Conservation (phyloP, 2,888 invertebrate genomes). For the Hetaerina titia region DNA sequence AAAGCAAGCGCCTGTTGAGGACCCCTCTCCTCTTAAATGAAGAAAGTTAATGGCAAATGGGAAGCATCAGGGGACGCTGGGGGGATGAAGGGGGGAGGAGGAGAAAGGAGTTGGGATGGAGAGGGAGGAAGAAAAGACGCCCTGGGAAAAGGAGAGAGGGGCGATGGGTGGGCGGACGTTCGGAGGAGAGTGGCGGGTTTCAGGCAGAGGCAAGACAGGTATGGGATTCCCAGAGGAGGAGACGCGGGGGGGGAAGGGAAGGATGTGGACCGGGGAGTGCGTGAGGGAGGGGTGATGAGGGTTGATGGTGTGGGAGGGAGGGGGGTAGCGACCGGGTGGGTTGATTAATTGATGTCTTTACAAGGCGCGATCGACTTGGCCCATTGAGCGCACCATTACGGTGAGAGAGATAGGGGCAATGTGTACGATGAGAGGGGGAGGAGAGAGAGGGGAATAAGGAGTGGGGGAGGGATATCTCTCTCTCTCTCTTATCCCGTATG, state of each 20-base stretch:
- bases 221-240: not conserved
- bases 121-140: not conserved
- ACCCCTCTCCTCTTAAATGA: not conserved
- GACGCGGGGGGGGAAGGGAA: not conserved
- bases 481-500: not conserved
- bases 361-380: constrained; percentile 41
- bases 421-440: not conserved
- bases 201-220: not conserved
- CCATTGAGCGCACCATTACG: constrained; percentile 39
- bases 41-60: not conserved
- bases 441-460: not conserved
- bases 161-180: not conserved
- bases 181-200: not conserved
- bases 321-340: not conserved
- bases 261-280: not conserved
- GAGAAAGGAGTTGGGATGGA: not conserved
- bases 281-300: not conserved
- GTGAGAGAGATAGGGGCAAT: not conserved
- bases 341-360: constrained; percentile 40
- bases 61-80: no score
- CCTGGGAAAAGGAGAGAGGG: not conserved
- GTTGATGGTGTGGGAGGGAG: not conserved
- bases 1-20: not conserved
- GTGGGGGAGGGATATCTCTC: not conserved
- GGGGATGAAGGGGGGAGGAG: not conserved